Percentiles rank a stretch among this genome's conserved stretches.
Conservation (phyloP, 2,113 vertebrate genomes). For the Microcebus griseorufus region DNA sequence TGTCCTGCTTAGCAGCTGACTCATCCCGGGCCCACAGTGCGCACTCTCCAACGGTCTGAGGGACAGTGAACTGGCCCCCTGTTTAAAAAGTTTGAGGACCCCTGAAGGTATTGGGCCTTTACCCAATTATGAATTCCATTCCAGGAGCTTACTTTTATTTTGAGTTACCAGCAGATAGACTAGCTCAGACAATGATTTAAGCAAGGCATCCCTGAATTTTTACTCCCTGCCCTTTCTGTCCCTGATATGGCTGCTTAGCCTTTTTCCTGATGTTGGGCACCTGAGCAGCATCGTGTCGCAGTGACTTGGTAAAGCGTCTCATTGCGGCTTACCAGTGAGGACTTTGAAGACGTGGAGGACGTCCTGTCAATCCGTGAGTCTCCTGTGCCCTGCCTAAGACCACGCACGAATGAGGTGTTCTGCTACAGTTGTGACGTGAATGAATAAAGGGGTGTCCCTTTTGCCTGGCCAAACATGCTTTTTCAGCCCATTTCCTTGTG, state of each 20-base stretch:
- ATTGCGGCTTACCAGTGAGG: neutral
- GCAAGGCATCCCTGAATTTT: neutral
- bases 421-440: neutral
- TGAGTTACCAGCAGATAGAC: neutral
- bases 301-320: neutral
- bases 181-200: neutral
- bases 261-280: neutral
- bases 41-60: too few species aligned
- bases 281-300: neutral
- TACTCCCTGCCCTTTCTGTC: neutral
- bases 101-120: neutral
- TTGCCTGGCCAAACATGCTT: neutral
- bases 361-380: neutral
- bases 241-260: neutral
- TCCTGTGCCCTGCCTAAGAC: neutral
- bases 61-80: too few species aligned
- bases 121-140: neutral
- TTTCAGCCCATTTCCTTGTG: neutral
- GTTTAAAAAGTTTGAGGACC: too few species aligned
- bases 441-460: neutral
- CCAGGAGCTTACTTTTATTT: neutral
- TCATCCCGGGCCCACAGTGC: too few species aligned
- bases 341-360: rapidly evolving
- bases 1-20: too few species aligned
- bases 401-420: too few species aligned